Evolutionary conservation across 2,113 vertebrate species (phyloP).

Genomic region (Uropsilus gracilis): DNA sequence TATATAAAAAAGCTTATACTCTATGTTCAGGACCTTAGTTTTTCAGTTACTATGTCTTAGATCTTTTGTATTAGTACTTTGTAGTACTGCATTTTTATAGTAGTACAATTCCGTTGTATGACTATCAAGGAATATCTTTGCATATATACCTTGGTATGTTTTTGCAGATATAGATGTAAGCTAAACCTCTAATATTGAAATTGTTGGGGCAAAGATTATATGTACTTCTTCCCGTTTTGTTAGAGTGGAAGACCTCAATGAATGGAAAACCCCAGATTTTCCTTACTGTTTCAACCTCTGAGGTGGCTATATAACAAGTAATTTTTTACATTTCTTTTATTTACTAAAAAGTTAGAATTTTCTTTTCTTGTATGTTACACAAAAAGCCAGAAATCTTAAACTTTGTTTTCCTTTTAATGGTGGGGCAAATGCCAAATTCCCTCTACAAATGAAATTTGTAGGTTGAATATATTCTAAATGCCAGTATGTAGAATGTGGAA

Average conservation of each 20-base stretch:
- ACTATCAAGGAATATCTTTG: not conserved
- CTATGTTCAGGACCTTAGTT: not conserved
- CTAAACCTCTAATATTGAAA: not conserved
- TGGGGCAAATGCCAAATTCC: not conserved
- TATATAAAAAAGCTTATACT: not conserved
- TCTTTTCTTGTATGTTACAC: not conserved
- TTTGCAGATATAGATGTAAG: constrained; percentile 1
- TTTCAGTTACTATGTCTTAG: not conserved
- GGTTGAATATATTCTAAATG: not conserved
- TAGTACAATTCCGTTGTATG: not conserved
- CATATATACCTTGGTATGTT: not conserved
- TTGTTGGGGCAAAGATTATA: not conserved
- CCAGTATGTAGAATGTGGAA: no score
- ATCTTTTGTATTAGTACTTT: not conserved
- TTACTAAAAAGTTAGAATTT: not conserved
- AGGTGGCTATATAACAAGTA: no score
- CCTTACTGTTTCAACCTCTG: not conserved
- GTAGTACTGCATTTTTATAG: not conserved
- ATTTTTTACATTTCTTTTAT: not conserved
- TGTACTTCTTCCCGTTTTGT: not conserved
- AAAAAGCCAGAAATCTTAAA: not conserved
- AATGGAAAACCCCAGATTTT: constrained; percentile 1
- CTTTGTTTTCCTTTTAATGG: not conserved
- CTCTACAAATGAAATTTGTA: not conserved
- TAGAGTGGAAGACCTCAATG: not conserved